These are phyloP conservation scores for Ganaspis brasiliensis DNA, from an alignment of 2,888 invertebrate genomes.

Conservation along the genomic window DNA sequence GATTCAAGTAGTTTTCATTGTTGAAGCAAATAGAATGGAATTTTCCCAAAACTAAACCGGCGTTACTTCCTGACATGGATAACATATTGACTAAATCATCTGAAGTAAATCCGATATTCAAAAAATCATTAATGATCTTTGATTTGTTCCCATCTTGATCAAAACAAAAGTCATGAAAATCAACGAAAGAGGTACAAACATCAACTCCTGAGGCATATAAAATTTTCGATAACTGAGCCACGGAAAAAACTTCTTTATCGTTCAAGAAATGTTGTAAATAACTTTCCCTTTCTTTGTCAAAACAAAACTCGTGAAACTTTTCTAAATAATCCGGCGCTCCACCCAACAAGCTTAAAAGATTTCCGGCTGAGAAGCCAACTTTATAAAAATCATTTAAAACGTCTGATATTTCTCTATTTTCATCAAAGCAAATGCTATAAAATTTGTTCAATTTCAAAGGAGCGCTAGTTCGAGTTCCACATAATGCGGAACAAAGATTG, in stretches of 20 bases:
- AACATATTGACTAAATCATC: not conserved
- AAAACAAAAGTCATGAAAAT: slow-evolving; percentile 71
- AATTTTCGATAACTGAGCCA: slow-evolving; percentile 67
- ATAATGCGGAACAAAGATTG: slow-evolving; percentile 71
- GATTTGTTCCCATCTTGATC: slow-evolving; percentile 70
- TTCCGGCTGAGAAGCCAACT: slow-evolving; percentile 1
- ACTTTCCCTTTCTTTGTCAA: not conserved
- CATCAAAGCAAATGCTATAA: slow-evolving; percentile 56
- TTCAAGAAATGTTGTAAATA: not conserved
- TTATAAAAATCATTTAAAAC: slow-evolving; percentile 13
- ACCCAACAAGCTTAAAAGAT: slow-evolving; percentile 35
- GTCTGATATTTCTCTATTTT: slow-evolving; percentile 38
- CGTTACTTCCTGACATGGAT: not conserved
- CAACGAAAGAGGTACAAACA: slow-evolving; percentile 70
- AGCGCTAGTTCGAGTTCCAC: slow-evolving; percentile 67
- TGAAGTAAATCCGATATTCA: slow-evolving; percentile 44
- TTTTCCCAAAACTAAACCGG: not conserved
- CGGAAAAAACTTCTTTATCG: slow-evolving; percentile 57
- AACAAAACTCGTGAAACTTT: not conserved
- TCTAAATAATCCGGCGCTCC: not conserved
- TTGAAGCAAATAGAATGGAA: not conserved
- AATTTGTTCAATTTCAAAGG: slow-evolving; percentile 66
- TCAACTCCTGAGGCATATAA: slow-evolving; percentile 69
- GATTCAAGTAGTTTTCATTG: not conserved
- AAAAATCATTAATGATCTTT: slow-evolving; percentile 68